Percentiles rank a stretch among this genome's conserved stretches.
Evolutionary conservation across 37 sponge, comb jelly and placozoan genomes (phyloP).

Genomic region (Theonella swinhoei): DNA sequence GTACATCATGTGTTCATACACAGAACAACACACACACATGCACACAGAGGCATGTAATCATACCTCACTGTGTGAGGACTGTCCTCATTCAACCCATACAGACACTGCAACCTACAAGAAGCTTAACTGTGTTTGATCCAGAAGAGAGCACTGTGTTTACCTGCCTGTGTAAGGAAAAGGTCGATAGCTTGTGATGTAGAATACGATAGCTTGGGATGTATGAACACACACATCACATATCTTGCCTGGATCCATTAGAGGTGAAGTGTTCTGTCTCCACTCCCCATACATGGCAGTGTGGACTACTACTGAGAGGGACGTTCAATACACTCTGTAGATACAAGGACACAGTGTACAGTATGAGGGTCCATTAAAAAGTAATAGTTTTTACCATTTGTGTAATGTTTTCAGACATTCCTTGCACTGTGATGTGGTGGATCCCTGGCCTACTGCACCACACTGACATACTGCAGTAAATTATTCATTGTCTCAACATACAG

Average conservation of each 20-base stretch:
- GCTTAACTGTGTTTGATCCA: too few species aligned
- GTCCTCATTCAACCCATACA: neutral
- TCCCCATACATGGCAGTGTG: constrained; percentile 26
- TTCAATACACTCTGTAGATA: constrained; percentile 1
- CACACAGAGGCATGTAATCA: neutral
- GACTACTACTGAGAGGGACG: constrained; percentile 4
- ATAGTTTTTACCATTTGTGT: too few species aligned
- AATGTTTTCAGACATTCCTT: neutral
- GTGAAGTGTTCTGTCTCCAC: neutral
- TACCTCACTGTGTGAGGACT: neutral
- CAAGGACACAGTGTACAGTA: too few species aligned
- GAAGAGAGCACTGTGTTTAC: neutral
- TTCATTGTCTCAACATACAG: neutral
- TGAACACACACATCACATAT: neutral
- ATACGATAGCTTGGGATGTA: neutral
- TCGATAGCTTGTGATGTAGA: too few species aligned
- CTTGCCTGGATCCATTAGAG: neutral
- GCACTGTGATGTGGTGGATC: neutral
- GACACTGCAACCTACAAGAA: neutral
- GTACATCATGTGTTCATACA: neutral
- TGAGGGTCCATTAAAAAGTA: too few species aligned
- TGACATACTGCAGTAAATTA: neutral
- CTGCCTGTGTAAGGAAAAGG: neutral
- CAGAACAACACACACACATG: neutral
- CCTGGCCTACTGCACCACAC: neutral